Base-by-base conservation (phyloP, 2,888 invertebrate genomes). In the Phoenoteleia sp. region DNA sequence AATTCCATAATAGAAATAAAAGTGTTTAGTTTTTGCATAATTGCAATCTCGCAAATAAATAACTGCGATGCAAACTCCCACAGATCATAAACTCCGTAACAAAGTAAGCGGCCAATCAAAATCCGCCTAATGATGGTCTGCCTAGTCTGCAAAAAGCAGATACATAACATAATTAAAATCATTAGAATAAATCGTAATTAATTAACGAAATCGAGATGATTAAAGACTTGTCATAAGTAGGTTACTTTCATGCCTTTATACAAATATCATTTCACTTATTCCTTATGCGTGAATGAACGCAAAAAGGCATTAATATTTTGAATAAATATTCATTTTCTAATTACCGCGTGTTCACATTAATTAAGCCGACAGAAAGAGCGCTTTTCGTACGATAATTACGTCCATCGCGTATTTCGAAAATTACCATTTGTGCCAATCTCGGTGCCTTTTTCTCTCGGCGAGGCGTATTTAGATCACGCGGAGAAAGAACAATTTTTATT, bases 211-310 rank as follows among this genome's bases (percentile, higher is more conserved):
- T 54, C 25, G 69, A 81, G 67, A 76, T 75, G 69, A 84, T 66
- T 36, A 64, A 69, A 56, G 25, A 47, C 47, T 9, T 67, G 69
- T 33, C 75, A 76, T 47, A 84, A 71, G 71, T 84, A 81, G 84
- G 84, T 54, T 72, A 54, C 81, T 84, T 84, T 81, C 84, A 36
- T 84, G 67, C 29, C 52, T 47, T 29, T 29, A 60, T 45, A 52
- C 42, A 69, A 69, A 56, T 76, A 74, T 75, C 79, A 80, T 84
- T 84, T 84, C 80, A 84, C 81, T 84, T 64, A 71, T 71, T 81
- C 58, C 76, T 81, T 81, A 81, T 81, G 81, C 72, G 76, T 77
- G 66, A 76, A 67, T 71, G 58, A 36, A 25, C 60, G 54, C 47
- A 62, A 80, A 49, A 66, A 74, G n/a, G 3, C n/a, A 17, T 74